Evolutionary conservation across 2,888 invertebrate genomes (phyloP).

Genomic region (Lumbricus terrestris): DNA sequence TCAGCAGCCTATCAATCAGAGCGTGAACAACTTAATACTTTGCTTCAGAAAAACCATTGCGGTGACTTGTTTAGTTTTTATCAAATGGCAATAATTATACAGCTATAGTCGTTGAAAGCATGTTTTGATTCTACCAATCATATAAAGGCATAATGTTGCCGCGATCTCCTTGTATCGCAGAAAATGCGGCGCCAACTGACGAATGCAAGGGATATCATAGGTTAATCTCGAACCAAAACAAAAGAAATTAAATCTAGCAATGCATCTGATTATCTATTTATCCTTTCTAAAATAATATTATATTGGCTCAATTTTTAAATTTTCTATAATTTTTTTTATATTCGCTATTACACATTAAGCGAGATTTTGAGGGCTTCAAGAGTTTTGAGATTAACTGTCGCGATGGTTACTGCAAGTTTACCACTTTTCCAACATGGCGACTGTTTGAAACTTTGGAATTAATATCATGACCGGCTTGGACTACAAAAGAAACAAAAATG

Average conservation of each 20-base stretch:
- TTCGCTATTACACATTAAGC: background rate
- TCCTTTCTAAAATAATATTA: background rate
- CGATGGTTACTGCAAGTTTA: constrained; percentile 3
- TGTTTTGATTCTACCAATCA: too few relatives aligned
- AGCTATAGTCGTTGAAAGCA: too few relatives aligned
- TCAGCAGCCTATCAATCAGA: too few relatives aligned
- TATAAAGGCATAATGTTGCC: too few relatives aligned
- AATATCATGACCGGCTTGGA: background rate
- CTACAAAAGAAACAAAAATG: background rate
- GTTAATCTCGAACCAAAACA: background rate
- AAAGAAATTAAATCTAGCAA: background rate
- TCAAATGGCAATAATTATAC: too few relatives aligned
- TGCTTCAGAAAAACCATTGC: too few relatives aligned
- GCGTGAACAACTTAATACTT: too few relatives aligned
- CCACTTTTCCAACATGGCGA: background rate
- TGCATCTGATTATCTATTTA: background rate
- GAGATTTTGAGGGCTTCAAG: background rate
- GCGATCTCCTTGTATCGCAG: too few relatives aligned
- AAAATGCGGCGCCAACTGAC: background rate
- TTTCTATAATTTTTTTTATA: background rate
- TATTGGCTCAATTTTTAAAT: background rate
- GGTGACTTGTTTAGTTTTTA: too few relatives aligned
- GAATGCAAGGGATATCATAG: background rate
- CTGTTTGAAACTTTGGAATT: background rate
- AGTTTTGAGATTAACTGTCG: background rate